A percentile compares a stretch with the other conserved stretches of the same genome.
Evolutionary conservation across 2,113 vertebrate species (phyloP).

Genomic region (Agelaius phoeniceus): DNA sequence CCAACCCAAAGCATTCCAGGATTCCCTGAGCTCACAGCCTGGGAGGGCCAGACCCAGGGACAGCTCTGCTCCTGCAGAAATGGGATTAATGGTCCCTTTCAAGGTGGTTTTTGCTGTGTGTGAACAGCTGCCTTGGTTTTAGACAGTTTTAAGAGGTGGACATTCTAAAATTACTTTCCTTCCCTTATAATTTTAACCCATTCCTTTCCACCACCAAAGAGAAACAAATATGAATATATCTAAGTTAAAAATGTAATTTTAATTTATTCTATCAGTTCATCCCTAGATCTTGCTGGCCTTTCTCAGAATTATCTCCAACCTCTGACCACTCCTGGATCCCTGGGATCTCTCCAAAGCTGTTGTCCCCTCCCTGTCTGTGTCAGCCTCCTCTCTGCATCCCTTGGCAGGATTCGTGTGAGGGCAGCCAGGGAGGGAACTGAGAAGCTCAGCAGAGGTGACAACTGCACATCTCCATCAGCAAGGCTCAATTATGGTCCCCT

Average conservation of each 20-base stretch:
- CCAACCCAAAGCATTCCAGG: neutral
- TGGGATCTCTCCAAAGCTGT: neutral
- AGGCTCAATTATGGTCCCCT: neutral
- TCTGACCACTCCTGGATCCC: neutral
- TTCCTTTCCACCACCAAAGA: neutral
- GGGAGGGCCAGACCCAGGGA: neutral
- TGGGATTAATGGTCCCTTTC: neutral
- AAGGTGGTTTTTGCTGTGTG: neutral
- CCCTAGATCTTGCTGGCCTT: neutral
- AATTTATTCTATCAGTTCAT: neutral
- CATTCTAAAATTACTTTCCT: neutral
- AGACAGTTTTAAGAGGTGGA: neutral
- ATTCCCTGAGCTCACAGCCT: neutral
- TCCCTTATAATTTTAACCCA: neutral
- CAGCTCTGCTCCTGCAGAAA: neutral
- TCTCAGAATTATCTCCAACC: neutral
- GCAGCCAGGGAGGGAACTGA: neutral
- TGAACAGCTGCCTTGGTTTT: neutral
- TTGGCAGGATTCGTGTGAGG: rapidly evolving
- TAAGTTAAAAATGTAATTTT: neutral
- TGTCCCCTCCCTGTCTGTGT: neutral
- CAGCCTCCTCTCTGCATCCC: neutral
- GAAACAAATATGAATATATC: neutral
- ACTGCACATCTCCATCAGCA: neutral
- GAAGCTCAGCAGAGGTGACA: neutral